These are phyloP conservation scores for Onychomys torridus DNA, from an alignment of 2,797 vertebrate genomes.

Conservation along the genomic window DNA sequence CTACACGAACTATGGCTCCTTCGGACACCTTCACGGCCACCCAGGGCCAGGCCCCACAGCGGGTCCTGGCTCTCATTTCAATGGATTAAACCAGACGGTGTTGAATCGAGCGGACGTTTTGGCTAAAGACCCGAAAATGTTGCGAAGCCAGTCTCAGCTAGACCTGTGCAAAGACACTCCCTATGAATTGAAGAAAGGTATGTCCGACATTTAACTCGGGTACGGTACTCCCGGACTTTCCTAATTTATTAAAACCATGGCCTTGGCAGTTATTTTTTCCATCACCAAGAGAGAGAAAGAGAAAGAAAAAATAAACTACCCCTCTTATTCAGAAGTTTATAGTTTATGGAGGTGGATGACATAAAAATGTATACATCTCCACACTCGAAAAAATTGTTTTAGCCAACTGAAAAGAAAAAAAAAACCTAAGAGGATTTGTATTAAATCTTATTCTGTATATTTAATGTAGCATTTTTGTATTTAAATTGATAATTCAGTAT, in stretches of 20 bases:
- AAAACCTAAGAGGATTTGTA: conserved; percentile 93
- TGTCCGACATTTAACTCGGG: conserved; percentile 99
- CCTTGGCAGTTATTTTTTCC: conserved; percentile 92
- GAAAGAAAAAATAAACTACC: conserved; percentile 84
- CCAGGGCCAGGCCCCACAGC: conserved; percentile 87
- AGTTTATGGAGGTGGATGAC: conserved; percentile 93
- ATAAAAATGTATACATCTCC: conserved; percentile 88
- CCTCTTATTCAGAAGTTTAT: conserved; percentile 91
- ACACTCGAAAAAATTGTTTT: conserved; percentile 90
- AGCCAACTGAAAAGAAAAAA: conserved; percentile 91
- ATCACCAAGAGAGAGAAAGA: conserved; percentile 87
- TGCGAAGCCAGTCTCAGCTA: conserved; percentile 95
- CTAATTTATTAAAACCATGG: conserved; percentile 90
- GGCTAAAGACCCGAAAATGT: conserved; percentile 95
- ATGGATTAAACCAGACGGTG: conserved; percentile 99
- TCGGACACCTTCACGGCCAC: conserved; percentile 96
- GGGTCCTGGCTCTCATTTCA: conserved; percentile 93
- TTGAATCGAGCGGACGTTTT: conserved; percentile 97
- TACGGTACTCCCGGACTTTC: conserved; percentile 92
- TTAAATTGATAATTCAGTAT: conserved; percentile 99
- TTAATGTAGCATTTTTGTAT: conserved; percentile 99
- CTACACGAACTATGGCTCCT: conserved; percentile 99
- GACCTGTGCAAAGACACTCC: conserved; percentile 98
- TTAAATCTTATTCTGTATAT: conserved; percentile 99
- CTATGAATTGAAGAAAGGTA: conserved; percentile 99